These are phyloP conservation scores for Drosophila neotestacea DNA, from an alignment of 2,888 invertebrate genomes.

Conservation along the genomic window DNA sequence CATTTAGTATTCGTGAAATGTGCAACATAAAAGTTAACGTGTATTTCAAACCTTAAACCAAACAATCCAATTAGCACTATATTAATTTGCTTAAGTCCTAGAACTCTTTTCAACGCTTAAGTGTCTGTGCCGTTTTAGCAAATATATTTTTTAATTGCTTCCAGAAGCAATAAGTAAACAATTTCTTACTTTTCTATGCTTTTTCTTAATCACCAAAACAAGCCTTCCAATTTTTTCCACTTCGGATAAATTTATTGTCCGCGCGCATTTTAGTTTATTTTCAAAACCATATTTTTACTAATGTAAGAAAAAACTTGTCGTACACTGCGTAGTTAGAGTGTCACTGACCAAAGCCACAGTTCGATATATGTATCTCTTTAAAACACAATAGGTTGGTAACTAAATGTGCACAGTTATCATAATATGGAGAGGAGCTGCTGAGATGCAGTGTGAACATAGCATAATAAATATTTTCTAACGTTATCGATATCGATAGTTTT, in stretches of 20 bases:
- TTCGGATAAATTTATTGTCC: too few relatives aligned
- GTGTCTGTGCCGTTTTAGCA: constrained; percentile 1
- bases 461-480: neutral
- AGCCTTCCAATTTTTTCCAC: neutral
- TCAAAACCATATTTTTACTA: too few relatives aligned
- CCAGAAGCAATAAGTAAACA: neutral
- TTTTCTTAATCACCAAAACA: neutral
- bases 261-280: too few relatives aligned
- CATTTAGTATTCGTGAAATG: constrained; percentile 12
- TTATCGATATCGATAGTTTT: too few relatives aligned
- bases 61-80: constrained; percentile 15
- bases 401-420: too few relatives aligned
- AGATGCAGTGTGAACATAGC: too few relatives aligned
- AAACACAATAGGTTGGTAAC: too few relatives aligned
- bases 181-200: neutral
- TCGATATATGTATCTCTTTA: too few relatives aligned
- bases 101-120: neutral
- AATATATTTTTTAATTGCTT: neutral
- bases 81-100: constrained; percentile 7
- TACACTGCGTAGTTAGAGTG: too few relatives aligned
- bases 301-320: too few relatives aligned
- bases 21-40: neutral
- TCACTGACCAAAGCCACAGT: too few relatives aligned
- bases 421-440: too few relatives aligned
- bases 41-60: constrained; percentile 22